phyloP scores from a whole-genome alignment of 2,113 vertebrate genomes.

The Paedocypris sp. region DNA sequence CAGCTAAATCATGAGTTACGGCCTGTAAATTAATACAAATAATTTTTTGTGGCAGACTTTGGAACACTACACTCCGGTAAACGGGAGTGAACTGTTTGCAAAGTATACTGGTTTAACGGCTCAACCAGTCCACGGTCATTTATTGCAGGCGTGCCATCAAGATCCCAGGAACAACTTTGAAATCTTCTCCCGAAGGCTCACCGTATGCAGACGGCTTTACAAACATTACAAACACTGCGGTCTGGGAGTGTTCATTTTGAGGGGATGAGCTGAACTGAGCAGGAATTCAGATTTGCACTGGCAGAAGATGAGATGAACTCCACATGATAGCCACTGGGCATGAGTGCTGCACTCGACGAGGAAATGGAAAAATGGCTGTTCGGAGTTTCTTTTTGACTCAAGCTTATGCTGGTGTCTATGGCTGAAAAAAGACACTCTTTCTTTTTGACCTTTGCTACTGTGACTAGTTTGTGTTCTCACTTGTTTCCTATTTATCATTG shows the following conservation, averaged over 20 bases:
- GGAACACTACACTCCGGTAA: background rate
- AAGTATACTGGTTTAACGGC: background rate
- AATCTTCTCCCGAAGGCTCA: slow-evolving; percentile 29
- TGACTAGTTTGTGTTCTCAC: no score
- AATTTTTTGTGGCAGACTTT: background rate
- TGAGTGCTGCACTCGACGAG: slow-evolving; percentile 8
- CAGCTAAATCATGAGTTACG: no score
- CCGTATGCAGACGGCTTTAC: slow-evolving; percentile 5
- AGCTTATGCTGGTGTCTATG: background rate
- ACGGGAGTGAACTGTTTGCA: background rate
- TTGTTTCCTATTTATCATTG: no score
- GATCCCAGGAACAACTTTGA: slow-evolving; percentile 17
- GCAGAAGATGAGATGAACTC: slow-evolving; percentile 36
- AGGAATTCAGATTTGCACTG: slow-evolving; percentile 53
- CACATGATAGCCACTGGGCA: slow-evolving; percentile 15
- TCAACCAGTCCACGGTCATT: slow-evolving; percentile 16
- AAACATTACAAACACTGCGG: slow-evolving; percentile 37
- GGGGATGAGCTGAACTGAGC: slow-evolving; percentile 46
- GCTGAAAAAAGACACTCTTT: background rate
- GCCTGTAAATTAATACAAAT: no score
- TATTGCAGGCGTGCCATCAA: slow-evolving; percentile 29
- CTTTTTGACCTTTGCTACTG: no score
- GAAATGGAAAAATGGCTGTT: slow-evolving; percentile 1
- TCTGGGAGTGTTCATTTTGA: slow-evolving; percentile 47
- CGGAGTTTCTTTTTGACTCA: background rate